phyloP scores from a whole-genome alignment of 2,888 invertebrate species.

The Cactoblastis cactorum region DNA sequence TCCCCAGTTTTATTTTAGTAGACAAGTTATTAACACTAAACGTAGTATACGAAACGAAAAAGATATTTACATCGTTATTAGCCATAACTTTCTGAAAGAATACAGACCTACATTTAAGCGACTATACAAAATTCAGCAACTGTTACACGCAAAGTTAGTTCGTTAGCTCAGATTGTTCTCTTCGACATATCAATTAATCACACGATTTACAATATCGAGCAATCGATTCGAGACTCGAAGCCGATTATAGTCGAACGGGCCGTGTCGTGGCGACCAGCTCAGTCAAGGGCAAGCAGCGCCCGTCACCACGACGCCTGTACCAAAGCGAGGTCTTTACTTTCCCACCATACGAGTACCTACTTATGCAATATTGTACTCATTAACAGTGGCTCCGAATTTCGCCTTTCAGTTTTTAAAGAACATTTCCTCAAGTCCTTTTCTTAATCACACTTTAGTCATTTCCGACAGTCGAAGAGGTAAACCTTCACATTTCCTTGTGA shows the following conservation, averaged over 20 bases:
- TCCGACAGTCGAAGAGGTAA: conserved; percentile 4
- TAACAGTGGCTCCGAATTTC: not conserved
- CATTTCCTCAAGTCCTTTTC: conserved; percentile 1
- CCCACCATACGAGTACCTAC: conserved; percentile 41
- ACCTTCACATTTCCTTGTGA: conserved; percentile 6
- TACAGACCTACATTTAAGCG: too few relatives aligned
- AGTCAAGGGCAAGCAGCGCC: conserved; percentile 65
- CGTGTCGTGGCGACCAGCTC: conserved; percentile 47
- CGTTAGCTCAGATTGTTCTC: not conserved
- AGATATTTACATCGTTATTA: too few relatives aligned
- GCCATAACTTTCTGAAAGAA: too few relatives aligned
- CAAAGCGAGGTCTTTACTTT: conserved; percentile 67
- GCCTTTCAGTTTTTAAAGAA: not conserved
- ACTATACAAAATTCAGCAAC: too few relatives aligned
- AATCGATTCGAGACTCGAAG: conserved; percentile 7
- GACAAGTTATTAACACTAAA: too few relatives aligned
- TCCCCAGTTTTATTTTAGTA: too few relatives aligned
- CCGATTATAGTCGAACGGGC: conserved; percentile 17
- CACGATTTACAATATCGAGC: not conserved
- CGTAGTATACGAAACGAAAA: too few relatives aligned
- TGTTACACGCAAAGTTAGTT: not conserved
- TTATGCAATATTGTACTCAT: conserved; percentile 19
- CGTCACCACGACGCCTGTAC: conserved; percentile 48
- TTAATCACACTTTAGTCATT: conserved; percentile 3
- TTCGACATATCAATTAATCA: not conserved